Base-by-base conservation (phyloP, 1,140 invertebrate genomes). In the Anastrepha obliqua region DNA sequence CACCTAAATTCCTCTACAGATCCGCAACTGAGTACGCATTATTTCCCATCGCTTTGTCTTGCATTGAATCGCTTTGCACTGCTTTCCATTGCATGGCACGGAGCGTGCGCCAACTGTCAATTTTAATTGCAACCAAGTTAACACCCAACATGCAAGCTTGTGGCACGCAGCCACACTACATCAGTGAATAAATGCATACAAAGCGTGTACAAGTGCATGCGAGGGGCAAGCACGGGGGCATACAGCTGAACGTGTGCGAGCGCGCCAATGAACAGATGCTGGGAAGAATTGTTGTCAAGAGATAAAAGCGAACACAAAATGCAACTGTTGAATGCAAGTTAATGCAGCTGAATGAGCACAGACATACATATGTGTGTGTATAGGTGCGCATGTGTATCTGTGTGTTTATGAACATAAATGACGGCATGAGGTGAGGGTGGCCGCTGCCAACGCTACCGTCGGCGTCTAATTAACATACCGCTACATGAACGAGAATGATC, bases 41-140 rank as follows among this genome's bases (percentile, higher is more conserved):
- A 74, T 55, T 29, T 81, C 74, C 47, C 44, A 81, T 13, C n/a
- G 44, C 47, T 8, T 81, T 81, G 74, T 81, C 51, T 81, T 42
- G 17, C 51, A 55, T 55, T 81, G 7, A 51, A 81, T 44, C 47
- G 47, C 47, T 20, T 81, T 29, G 47, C 15, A 55, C 47, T 47
- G n/a, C 74, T 29, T 29, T 29, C 29, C 29, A n/a, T 13, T 42
- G n/a, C 17, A 7, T 81, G 44, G 74, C 74, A n/a, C 55, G 74
- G 3, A 81, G 74, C 74, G 74, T 81, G 74, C 74, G 74, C 74
- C 74, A 81, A 81, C 74, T 81, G 74, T 81, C 74, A 81, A 81
- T 55, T 55, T 81, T 81, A 81, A 81, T 81, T 81, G 74, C 74
- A 81, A 81, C 74, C 74, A 81, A 81, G 74, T 81, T 81, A 81